These are phyloP conservation scores for Nemotelus pantherinus DNA, from an alignment of 2,888 invertebrate genomes.

Conservation along the genomic window DNA sequence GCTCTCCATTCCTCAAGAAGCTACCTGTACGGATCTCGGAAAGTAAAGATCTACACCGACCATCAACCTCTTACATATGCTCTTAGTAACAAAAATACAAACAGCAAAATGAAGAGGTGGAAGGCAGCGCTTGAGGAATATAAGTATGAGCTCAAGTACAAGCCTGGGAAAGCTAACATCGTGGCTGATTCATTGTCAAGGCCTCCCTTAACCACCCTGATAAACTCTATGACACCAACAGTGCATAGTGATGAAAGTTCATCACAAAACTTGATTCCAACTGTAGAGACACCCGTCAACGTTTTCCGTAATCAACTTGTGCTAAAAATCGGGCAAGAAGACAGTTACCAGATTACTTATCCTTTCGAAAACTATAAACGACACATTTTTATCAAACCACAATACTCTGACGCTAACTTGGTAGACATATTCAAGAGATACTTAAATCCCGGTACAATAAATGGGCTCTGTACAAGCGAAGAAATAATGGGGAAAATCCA, in stretches of 20 bases:
- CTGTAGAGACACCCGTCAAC: neutral
- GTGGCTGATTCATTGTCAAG: neutral
- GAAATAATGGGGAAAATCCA: conserved; percentile 1
- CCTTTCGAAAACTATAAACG: neutral
- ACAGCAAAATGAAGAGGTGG: neutral
- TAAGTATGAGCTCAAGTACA: conserved; percentile 9
- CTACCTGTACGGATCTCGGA: neutral
- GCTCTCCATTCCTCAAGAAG: neutral
- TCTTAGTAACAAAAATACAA: neutral
- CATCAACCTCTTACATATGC: neutral
- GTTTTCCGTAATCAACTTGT: neutral
- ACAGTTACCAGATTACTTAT: neutral
- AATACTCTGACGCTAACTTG: neutral
- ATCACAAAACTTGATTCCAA: neutral
- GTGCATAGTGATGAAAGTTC: no score
- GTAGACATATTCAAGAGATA: conserved; percentile 32
- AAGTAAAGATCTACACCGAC: neutral
- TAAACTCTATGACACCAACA: no score
- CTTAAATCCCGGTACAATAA: conserved; percentile 10
- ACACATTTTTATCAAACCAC: conserved; percentile 3
- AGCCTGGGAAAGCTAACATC: neutral
- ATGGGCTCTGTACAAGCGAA: conserved; percentile 4
- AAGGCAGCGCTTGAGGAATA: neutral
- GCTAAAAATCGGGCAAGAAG: neutral
- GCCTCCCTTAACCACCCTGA: neutral